These are phyloP conservation scores for Zelleria hepariella DNA, from an alignment of 2,888 invertebrate genomes.

Conservation along the genomic window DNA sequence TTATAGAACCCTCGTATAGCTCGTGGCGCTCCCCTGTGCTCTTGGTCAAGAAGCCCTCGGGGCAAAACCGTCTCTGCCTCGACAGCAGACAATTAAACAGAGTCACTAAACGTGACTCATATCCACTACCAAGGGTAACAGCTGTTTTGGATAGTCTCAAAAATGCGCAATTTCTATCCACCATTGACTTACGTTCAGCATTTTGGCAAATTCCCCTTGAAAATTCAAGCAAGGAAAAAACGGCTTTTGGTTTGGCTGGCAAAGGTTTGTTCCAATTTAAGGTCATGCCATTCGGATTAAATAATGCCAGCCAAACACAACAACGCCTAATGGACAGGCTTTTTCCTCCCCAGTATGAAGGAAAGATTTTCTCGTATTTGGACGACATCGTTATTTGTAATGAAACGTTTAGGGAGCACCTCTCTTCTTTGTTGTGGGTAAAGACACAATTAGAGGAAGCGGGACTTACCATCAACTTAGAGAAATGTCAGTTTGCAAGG, in stretches of 20 bases:
- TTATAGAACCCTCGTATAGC: conserved; percentile 8
- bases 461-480: conserved; percentile 10
- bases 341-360: conserved; percentile 22
- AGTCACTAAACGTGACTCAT: conserved; percentile 14
- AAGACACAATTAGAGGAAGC: conserved; percentile 10
- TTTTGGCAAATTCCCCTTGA: conserved; percentile 24
- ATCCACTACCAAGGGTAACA: conserved; percentile 13
- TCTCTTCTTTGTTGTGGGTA: conserved; percentile 4
- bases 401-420: conserved; percentile 6
- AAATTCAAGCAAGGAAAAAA: conserved; percentile 8
- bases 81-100: conserved; percentile 13
- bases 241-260: too few species aligned
- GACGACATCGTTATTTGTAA: conserved; percentile 20
- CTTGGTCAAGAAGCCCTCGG: background rate
- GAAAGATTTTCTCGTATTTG: conserved; percentile 13
- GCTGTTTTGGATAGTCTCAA: conserved; percentile 13
- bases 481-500: conserved; percentile 15
- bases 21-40: conserved; percentile 10
- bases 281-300: conserved; percentile 29
- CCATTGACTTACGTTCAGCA: conserved; percentile 20
- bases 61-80: conserved; percentile 9
- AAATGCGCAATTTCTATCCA: conserved; percentile 13
- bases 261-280: too few species aligned
- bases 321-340: conserved; percentile 22
- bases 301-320: conserved; percentile 23